Percentiles rank a stretch among this genome's conserved stretches.
These are phyloP conservation scores for Tor tambroides DNA, from an alignment of 2,113 vertebrate species.

Conservation along the genomic window DNA sequence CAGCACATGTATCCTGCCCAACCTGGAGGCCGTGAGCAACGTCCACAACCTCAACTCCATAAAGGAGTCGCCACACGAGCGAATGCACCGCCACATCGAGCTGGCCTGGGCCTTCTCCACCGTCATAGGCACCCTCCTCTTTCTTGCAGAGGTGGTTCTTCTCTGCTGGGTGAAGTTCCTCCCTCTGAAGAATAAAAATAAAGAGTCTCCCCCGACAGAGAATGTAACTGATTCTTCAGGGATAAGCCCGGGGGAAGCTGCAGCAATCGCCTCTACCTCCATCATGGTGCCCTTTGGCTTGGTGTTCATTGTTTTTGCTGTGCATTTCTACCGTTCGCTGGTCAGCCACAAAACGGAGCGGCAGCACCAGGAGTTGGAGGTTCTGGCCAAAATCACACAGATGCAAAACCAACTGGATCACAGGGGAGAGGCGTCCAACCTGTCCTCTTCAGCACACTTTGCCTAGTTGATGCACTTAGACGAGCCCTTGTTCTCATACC, in stretches of 20 bases:
- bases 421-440: conserved; percentile 79
- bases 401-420: conserved; percentile 96
- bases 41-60: conserved; percentile 99
- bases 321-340: conserved; percentile 97
- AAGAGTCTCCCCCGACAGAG: not conserved
- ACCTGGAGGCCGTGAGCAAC: conserved; percentile 96
- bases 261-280: conserved; percentile 90
- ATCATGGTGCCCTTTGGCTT: conserved; percentile 96
- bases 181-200: conserved; percentile 79
- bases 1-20: conserved; percentile 98
- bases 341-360: conserved; percentile 98
- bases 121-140: conserved; percentile 95
- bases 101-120: conserved; percentile 98
- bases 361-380: conserved; percentile 92
- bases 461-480: not conserved
- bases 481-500: not conserved
- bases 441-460: conserved; percentile 71
- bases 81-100: conserved; percentile 96
- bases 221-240: conserved; percentile 52
- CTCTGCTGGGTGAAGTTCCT: conserved; percentile 99
- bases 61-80: conserved; percentile 96
- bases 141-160: conserved; percentile 93
- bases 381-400: conserved; percentile 88
- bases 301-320: conserved; percentile 93
- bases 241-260: conserved; percentile 86